Percentiles rank a stretch among this genome's conserved stretches.
Evolutionary conservation across 2,113 vertebrate genomes (phyloP).

Genomic region (Gymnarchus niloticus): DNA sequence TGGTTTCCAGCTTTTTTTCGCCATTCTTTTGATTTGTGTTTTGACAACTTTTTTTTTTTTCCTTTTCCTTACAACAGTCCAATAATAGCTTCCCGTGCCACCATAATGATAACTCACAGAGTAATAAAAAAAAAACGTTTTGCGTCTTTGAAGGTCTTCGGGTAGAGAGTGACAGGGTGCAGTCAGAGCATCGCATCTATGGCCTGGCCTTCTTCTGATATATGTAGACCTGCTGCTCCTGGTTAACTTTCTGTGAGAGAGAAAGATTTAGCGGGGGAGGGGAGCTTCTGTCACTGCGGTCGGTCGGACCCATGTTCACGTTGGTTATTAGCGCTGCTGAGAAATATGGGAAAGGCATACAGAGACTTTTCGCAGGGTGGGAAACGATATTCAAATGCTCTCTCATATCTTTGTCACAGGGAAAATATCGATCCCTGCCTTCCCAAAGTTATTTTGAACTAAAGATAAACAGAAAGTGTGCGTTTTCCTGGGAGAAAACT

Average conservation of each 20-base stretch:
- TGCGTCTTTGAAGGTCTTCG: constrained; percentile 61
- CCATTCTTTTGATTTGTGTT: constrained; percentile 68
- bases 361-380: constrained; percentile 49
- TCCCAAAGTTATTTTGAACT: constrained; percentile 72
- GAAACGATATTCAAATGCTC: constrained; percentile 57
- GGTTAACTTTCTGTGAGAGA: too few relatives aligned
- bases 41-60: constrained; percentile 61
- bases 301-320: neutral
- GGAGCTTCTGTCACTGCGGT: too few relatives aligned
- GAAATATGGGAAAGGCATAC: constrained; percentile 62
- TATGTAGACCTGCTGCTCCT: too few relatives aligned
- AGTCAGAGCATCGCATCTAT: neutral
- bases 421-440: constrained; percentile 65
- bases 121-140: constrained; percentile 61
- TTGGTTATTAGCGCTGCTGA: constrained; percentile 33
- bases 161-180: constrained; percentile 34
- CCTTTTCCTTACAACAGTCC: constrained; percentile 48
- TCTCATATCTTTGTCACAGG: constrained; percentile 44
- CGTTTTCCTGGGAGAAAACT: constrained; percentile 56
- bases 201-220: too few relatives aligned
- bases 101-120: constrained; percentile 66
- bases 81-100: constrained; percentile 63
- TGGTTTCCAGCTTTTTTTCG: constrained; percentile 48
- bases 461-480: constrained; percentile 63
- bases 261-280: too few relatives aligned